These are phyloP conservation scores for Microctonus brassicae DNA, from an alignment of 2,888 invertebrate genomes.

Conservation along the genomic window DNA sequence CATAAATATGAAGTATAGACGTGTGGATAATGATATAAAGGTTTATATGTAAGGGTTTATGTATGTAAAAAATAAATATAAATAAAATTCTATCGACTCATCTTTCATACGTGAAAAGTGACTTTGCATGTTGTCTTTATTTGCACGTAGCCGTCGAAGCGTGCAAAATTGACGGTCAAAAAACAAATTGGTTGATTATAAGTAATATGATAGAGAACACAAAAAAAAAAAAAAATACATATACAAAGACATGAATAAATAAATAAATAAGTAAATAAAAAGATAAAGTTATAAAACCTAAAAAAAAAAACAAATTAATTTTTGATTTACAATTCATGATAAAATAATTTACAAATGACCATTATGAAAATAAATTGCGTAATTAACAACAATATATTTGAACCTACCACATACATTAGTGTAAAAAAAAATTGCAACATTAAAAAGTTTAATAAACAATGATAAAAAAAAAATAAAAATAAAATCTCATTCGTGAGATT, in stretches of 20 bases:
- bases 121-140: conserved; percentile 27
- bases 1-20: not conserved
- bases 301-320: not conserved
- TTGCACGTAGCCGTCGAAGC: conserved; percentile 20
- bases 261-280: not conserved
- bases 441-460: too few species aligned
- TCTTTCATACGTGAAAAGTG: conserved; percentile 5
- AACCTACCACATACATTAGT: not conserved
- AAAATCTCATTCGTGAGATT: conserved; percentile 11
- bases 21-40: not conserved
- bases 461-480: conserved; percentile 9
- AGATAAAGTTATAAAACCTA: not conserved
- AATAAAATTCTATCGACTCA: too few species aligned
- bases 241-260: not conserved
- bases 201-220: not conserved
- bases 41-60: not conserved
- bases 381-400: conserved; percentile 10
- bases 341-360: not conserved
- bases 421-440: not conserved
- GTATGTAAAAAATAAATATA: not conserved
- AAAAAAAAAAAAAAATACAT: not conserved
- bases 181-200: conserved; percentile 7
- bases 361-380: conserved; percentile 7
- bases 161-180: conserved; percentile 30
- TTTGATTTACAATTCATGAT: conserved; percentile 5